Conservation (phyloP, 2,888 invertebrate genomes). For the Tenthredo amoena region DNA sequence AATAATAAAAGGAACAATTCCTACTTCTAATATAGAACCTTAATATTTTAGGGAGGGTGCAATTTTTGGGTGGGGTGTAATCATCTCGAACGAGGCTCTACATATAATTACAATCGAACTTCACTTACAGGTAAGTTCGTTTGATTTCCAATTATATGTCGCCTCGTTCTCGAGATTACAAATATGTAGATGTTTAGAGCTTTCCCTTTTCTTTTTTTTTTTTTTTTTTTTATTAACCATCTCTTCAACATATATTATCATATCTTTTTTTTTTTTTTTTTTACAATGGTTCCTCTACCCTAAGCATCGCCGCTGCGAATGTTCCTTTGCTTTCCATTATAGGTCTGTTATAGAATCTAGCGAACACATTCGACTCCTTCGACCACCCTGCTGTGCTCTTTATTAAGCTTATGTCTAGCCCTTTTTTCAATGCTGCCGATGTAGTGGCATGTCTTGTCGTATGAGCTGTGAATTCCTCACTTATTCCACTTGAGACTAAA, state of each 20-base stretch:
- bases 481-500: slow-evolving; percentile 46
- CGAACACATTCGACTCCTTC: slow-evolving; percentile 47
- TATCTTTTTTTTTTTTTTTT: neutral
- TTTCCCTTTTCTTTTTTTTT: neutral
- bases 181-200: slow-evolving; percentile 34
- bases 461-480: slow-evolving; percentile 52
- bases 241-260: neutral
- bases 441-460: slow-evolving; percentile 56
- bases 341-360: neutral
- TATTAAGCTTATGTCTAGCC: slow-evolving; percentile 53
- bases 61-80: neutral
- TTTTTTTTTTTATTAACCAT: neutral
- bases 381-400: slow-evolving; percentile 55
- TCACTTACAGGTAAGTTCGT: too few species aligned
- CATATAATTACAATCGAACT: too few species aligned
- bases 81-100: neutral
- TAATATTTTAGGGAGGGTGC: neutral
- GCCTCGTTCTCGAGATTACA: neutral
- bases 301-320: slow-evolving; percentile 35
- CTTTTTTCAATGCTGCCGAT: slow-evolving; percentile 53
- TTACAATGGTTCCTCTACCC: neutral
- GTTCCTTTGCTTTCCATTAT: neutral
- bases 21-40: neutral
- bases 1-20: slow-evolving; percentile 7
- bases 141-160: too few species aligned